These are phyloP conservation scores for Nasonovia ribisnigri DNA, from an alignment of 2,888 invertebrate species.

Conservation along the genomic window DNA sequence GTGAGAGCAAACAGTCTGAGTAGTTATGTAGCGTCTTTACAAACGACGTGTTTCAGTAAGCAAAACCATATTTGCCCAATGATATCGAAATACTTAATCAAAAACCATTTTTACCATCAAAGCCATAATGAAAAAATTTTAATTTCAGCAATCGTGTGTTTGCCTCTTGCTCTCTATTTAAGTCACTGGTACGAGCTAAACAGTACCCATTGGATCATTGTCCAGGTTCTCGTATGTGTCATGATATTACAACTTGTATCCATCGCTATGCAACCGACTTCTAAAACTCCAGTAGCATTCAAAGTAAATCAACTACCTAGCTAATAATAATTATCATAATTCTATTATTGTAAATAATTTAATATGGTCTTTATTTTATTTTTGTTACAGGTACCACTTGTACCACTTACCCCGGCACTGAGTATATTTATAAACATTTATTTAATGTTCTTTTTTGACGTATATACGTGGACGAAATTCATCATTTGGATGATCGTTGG, in stretches of 20 bases:
- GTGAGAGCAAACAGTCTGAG: conserved; percentile 65
- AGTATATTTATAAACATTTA: conserved; percentile 88
- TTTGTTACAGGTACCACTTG: conserved; percentile 81
- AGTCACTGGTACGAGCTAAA: conserved; percentile 65
- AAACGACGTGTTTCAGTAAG: conserved; percentile 66
- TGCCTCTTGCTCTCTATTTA: conserved; percentile 58
- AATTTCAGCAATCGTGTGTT: conserved; percentile 60
- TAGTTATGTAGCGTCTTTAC: conserved; percentile 65
- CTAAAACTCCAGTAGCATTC: conserved; percentile 66
- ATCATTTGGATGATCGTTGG: conserved; percentile 85
- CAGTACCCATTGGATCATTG: conserved; percentile 19
- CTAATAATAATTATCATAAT: not conserved
- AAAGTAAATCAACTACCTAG: conserved; percentile 66
- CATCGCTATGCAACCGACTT: conserved; percentile 67
- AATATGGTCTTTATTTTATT: not conserved
- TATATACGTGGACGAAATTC: conserved; percentile 85
- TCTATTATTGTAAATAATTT: not conserved
- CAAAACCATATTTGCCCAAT: not conserved
- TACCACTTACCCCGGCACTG: conserved; percentile 84
- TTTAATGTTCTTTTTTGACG: conserved; percentile 84
- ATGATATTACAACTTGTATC: conserved; percentile 65
- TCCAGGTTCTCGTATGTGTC: conserved; percentile 1
- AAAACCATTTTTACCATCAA: not conserved
- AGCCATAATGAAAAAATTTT: not conserved
- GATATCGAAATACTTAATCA: not conserved